Conservation (phyloP, 2,888 invertebrate species). For the Troides oblongomaculatus region DNA sequence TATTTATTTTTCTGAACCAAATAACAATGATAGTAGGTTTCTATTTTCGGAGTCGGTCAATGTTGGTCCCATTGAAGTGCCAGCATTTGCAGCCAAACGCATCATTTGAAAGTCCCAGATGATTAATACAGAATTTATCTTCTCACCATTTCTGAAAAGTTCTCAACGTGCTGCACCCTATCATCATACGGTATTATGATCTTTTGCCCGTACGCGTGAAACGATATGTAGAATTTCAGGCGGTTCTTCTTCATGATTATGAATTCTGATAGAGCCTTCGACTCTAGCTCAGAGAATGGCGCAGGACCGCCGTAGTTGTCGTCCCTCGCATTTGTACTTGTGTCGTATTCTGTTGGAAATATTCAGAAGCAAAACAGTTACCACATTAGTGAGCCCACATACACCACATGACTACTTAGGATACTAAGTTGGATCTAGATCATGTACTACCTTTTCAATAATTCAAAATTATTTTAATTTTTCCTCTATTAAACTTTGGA, state of each 20-base stretch:
- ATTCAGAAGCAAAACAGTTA: background rate
- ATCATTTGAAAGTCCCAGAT: no score
- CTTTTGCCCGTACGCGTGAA: conserved; percentile 83
- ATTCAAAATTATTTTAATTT: no score
- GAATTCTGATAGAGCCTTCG: conserved; percentile 46
- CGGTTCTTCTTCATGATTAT: conserved; percentile 40
- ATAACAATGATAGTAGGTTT: no score
- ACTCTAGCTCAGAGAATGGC: conserved; percentile 64
- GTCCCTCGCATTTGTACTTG: conserved; percentile 41
- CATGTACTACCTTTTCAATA: no score
- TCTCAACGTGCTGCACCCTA: conserved; percentile 60
- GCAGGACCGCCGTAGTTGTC: conserved; percentile 52
- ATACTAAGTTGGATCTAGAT: no score
- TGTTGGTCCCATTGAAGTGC: background rate
- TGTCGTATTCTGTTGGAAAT: conserved; percentile 42
- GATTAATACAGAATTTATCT: background rate
- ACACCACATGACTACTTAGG: no score
- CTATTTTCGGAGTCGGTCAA: background rate
- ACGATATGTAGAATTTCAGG: conserved; percentile 80
- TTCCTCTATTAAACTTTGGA: no score
- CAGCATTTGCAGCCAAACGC: background rate
- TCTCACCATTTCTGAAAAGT: conserved; percentile 66
- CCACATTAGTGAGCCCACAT: background rate
- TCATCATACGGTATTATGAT: conserved; percentile 80
- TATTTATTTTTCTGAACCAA: no score